Evolutionary conservation across 2,113 vertebrate genomes (phyloP).

Genomic region (Xenopus borealis): DNA sequence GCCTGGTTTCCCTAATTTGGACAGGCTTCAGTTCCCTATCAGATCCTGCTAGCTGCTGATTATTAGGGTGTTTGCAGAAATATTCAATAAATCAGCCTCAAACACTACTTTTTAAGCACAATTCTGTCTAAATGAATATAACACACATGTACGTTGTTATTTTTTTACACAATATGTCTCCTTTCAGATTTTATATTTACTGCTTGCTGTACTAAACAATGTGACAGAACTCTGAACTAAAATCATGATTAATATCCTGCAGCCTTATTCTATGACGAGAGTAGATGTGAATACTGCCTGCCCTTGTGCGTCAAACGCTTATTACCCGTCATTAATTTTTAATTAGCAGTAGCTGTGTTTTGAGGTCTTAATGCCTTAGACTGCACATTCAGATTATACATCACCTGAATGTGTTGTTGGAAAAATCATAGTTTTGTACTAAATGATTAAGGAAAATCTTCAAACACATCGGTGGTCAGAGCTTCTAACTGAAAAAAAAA

Average conservation of each 20-base stretch:
- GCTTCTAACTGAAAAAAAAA: neutral
- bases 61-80: too few relatives aligned
- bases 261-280: neutral
- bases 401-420: neutral
- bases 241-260: neutral
- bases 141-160: too few relatives aligned
- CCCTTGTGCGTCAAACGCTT: slow-evolving; percentile 14
- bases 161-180: too few relatives aligned
- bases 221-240: neutral
- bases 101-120: too few relatives aligned
- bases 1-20: too few relatives aligned
- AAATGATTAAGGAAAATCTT: too few relatives aligned
- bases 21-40: too few relatives aligned
- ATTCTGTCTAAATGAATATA: too few relatives aligned
- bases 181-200: neutral
- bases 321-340: slow-evolving; percentile 38
- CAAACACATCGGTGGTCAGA: neutral
- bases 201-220: neutral
- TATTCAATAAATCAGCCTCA: too few relatives aligned
- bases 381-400: slow-evolving; percentile 13
- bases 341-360: slow-evolving; percentile 10
- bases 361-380: slow-evolving; percentile 5
- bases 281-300: neutral
- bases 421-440: neutral
- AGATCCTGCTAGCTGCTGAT: too few relatives aligned